Percentiles rank a stretch among this genome's conserved stretches.
phyloP scores from a whole-genome alignment of 1,140 invertebrate species.

The Copidosoma floridanum region DNA sequence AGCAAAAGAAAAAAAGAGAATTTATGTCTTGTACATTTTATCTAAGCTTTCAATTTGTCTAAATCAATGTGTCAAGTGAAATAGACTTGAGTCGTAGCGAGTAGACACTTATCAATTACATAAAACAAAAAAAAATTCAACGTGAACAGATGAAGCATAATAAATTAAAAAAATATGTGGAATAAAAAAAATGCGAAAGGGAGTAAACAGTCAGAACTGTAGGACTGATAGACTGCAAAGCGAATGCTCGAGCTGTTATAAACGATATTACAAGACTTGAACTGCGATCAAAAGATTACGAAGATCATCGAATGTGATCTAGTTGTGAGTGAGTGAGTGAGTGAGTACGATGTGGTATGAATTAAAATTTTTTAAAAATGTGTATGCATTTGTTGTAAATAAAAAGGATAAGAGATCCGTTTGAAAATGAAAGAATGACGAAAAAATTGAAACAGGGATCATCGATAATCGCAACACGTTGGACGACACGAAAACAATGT shows the following conservation, averaged over 20 bases:
- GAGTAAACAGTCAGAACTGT: constrained; percentile 23
- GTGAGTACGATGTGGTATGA: too few relatives aligned
- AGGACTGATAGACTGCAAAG: constrained; percentile 22
- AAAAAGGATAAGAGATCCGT: constrained; percentile 16
- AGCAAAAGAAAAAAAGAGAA: constrained; percentile 26
- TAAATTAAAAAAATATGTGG: not conserved
- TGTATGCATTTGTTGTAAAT: not conserved
- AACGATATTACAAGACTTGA: constrained; percentile 15
- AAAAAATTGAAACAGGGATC: constrained; percentile 24
- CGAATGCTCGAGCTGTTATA: constrained; percentile 18
- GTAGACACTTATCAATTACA: constrained; percentile 21
- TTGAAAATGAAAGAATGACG: too few relatives aligned
- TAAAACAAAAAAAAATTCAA: not conserved
- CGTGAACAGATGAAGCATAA: constrained; percentile 13
- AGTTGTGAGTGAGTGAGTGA: constrained; percentile 1
- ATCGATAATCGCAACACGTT: constrained; percentile 31
- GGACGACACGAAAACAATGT: constrained; percentile 41
- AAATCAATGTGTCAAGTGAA: constrained; percentile 30
- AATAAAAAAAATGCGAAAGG: constrained; percentile 20
- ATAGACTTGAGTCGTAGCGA: constrained; percentile 18
- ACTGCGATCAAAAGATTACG: too few relatives aligned
- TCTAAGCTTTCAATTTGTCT: constrained; percentile 27
- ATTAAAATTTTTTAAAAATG: too few relatives aligned
- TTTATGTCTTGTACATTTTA: constrained; percentile 27
- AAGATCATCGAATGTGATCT: too few relatives aligned